Percentiles rank a stretch among this genome's conserved stretches.
These are phyloP conservation scores for Gambelia wislizenii DNA, from an alignment of 2,797 vertebrate species.

Conservation along the genomic window DNA sequence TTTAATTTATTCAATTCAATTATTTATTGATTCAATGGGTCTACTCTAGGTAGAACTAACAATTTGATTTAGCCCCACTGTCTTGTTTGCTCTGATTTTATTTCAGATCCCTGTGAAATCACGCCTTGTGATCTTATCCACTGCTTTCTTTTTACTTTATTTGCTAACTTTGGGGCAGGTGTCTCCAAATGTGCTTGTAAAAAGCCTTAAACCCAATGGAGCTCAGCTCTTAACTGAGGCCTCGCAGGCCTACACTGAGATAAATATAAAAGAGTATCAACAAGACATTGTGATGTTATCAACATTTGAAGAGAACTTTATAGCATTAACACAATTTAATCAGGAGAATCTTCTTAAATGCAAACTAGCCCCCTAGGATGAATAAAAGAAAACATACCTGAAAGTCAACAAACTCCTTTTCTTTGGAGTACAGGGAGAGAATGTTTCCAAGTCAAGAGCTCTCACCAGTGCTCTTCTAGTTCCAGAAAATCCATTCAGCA, in stretches of 20 bases:
- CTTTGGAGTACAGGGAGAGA: neutral
- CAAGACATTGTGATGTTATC: neutral
- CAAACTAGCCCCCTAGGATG: neutral
- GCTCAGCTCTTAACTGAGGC: neutral
- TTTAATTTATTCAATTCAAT: too few species aligned
- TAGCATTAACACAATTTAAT: conserved; percentile 13
- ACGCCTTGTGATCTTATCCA: neutral
- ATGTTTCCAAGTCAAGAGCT: neutral
- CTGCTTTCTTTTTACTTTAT: conserved; percentile 7
- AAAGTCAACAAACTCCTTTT: conserved; percentile 28
- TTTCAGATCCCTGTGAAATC: neutral
- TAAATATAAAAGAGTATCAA: conserved; percentile 32
- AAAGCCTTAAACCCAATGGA: neutral
- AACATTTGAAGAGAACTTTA: neutral
- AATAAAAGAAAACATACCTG: neutral
- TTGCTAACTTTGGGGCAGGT: neutral
- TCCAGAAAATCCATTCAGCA: conserved; percentile 21
- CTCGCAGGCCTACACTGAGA: accelerated
- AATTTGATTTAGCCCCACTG: too few species aligned
- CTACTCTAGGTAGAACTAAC: too few species aligned
- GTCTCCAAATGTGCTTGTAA: conserved; percentile 20
- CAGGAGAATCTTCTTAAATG: conserved; percentile 23
- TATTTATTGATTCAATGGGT: too few species aligned
- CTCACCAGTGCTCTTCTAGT: neutral
- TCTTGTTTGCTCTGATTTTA: too few species aligned